Base-by-base conservation (phyloP, 2,797 vertebrate genomes). In the Fratercula arctica region DNA sequence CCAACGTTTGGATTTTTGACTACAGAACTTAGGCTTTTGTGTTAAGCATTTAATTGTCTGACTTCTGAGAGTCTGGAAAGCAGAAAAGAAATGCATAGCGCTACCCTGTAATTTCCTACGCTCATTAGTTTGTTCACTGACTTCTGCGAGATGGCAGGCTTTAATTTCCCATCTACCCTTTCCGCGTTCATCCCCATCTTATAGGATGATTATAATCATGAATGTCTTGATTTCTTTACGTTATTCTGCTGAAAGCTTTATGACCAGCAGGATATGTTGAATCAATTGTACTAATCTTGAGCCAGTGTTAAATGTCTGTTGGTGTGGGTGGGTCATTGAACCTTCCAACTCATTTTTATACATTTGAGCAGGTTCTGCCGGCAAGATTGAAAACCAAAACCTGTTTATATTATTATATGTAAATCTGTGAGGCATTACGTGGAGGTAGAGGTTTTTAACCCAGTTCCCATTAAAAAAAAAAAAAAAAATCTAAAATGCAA, bases 21-120 rank as follows among this genome's bases (percentile, higher is more conserved):
- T 87, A n/a, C 6, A 41, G 78, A 94, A 90, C 45, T 24, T 93
- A 35, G 31, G 33, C 72, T 82, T 94, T 88, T 96, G 54, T 95
- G 63, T 95, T 76, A 93, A 77, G 67, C 91, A 20, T 77, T 96
- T 96, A 96, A 96, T 96, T 93, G 78, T 96, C 74, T 95, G 80
- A 86, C 83, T 97, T 96, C 14, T 54, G 61, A 66, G 73, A 84
- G 41, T 84, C 92, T 83, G 19, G 78, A 91, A 95, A 93, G 85
- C 66, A 87, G 76, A 80, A 79, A 73, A 54, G 77, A 95, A 92
- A 92, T 74, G 68, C 57, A 31, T 79, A 89, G 51, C 3, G 5
- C 68, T 81, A 93, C 75, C 91, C 90, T 96, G 73, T 92, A 73
- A 86, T 97, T 96, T 97, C 69, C 85, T 80, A 16, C 43, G 56